phyloP scores from a whole-genome alignment of 2,797 vertebrate species.

The Pogonophryne albipinna region DNA sequence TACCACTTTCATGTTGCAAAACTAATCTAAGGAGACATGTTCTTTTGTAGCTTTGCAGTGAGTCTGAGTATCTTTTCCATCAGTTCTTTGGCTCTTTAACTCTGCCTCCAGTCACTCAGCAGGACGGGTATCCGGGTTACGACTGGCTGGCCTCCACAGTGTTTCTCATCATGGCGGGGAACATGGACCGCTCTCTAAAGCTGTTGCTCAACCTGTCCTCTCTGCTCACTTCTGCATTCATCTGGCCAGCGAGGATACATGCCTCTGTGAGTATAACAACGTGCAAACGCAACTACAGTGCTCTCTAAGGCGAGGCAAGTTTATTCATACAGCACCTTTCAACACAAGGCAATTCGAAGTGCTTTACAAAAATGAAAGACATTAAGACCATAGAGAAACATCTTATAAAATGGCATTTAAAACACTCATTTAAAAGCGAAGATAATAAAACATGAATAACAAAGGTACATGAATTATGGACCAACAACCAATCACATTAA shows the following conservation, averaged over 20 bases:
- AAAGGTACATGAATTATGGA: too few species aligned
- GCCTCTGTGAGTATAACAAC: slow-evolving; percentile 86
- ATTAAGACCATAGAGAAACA: too few species aligned
- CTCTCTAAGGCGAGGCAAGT: too few species aligned
- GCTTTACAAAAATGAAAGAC: too few species aligned
- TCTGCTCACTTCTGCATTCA: slow-evolving; percentile 91
- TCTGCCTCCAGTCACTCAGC: slow-evolving; percentile 82
- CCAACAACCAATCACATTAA: too few species aligned
- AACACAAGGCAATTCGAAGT: too few species aligned
- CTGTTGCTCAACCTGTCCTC: slow-evolving; percentile 88
- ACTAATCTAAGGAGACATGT: background rate
- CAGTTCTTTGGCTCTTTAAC: slow-evolving; percentile 85
- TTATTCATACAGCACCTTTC: too few species aligned
- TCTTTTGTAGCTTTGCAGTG: background rate
- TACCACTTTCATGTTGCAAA: background rate
- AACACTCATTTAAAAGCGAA: too few species aligned
- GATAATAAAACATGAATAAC: too few species aligned
- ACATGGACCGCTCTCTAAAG: slow-evolving; percentile 82
- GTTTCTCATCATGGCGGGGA: slow-evolving; percentile 92
- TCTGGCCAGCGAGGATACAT: slow-evolving; percentile 92
- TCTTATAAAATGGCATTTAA: too few species aligned
- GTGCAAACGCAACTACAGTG: background rate
- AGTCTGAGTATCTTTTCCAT: background rate
- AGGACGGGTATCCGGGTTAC: slow-evolving; percentile 84
- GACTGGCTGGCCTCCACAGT: slow-evolving; percentile 95